A percentile compares a stretch with the other conserved stretches of the same genome.
Conservation (phyloP, 23 tunicate species). For the Diplosoma virens region DNA sequence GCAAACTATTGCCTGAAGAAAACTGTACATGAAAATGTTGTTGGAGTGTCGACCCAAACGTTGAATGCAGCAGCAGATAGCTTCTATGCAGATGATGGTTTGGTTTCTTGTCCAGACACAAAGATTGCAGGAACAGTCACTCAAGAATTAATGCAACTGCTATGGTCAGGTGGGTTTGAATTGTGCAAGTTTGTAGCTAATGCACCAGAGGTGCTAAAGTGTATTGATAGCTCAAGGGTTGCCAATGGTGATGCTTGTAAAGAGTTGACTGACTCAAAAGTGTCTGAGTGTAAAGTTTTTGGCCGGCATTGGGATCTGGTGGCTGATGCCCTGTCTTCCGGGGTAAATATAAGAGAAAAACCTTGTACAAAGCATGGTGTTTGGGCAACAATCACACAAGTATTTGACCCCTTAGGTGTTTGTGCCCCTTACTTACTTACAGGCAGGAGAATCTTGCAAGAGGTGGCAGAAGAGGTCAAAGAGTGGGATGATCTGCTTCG, state of each 20-base stretch:
- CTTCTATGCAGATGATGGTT: conserved; percentile 21
- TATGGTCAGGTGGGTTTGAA: conserved; percentile 3
- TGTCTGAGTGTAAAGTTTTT: background rate
- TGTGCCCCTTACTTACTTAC: conserved; percentile 15
- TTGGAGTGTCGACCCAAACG: background rate
- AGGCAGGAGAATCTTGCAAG: conserved; percentile 1
- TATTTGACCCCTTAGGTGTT: conserved; percentile 11
- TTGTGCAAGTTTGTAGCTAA: conserved; percentile 17
- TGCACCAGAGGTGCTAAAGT: background rate
- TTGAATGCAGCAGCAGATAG: background rate
- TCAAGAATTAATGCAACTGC: background rate
- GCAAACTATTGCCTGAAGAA: conserved; percentile 15
- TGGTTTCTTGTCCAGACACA: background rate
- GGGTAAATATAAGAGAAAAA: background rate
- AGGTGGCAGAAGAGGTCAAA: background rate
- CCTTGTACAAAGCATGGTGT: conserved; percentile 8
- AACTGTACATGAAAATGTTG: conserved; percentile 2
- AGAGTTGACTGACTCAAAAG: background rate
- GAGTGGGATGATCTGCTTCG: conserved; percentile 5
- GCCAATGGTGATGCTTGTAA: background rate
- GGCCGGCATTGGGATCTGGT: conserved; percentile 8
- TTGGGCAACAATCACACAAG: conserved; percentile 19
- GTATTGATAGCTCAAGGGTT: background rate
- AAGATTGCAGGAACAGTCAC: background rate
- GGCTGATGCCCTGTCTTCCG: background rate